Conservation (phyloP, 1,140 invertebrate genomes). For the Halotydeus destructor region DNA sequence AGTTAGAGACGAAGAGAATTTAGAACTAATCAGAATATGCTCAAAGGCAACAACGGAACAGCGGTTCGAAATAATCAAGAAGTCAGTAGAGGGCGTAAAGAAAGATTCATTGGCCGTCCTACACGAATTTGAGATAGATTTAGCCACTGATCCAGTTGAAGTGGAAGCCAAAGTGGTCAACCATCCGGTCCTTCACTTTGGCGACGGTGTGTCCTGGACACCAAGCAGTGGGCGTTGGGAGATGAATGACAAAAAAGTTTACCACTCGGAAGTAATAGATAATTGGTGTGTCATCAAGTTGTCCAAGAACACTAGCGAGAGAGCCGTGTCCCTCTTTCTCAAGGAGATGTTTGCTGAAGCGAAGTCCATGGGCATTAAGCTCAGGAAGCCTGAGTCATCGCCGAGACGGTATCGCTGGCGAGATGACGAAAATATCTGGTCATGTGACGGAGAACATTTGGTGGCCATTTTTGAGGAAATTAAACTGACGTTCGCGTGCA, state of each 20-base stretch:
- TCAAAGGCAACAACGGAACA: background rate
- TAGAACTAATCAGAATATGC: constrained; percentile 18
- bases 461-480: too few relatives aligned
- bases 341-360: constrained; percentile 1
- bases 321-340: background rate
- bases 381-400: constrained; percentile 3
- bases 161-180: constrained; percentile 16
- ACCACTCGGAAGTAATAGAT: constrained; percentile 25
- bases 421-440: background rate
- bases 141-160: constrained; percentile 9
- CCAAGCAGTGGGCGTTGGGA: constrained; percentile 34
- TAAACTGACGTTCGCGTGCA: background rate
- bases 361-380: constrained; percentile 8
- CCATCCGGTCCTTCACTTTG: constrained; percentile 10
- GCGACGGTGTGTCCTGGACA: constrained; percentile 3
- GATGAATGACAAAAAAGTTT: constrained; percentile 38
- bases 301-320: constrained; percentile 3
- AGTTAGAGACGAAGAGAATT: constrained; percentile 14
- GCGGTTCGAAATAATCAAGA: constrained; percentile 8
- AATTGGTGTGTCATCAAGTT: constrained; percentile 17
- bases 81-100: constrained; percentile 10
- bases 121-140: constrained; percentile 17
- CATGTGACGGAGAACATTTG: background rate
- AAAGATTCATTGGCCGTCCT: constrained; percentile 18
- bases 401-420: background rate